Conservation (phyloP, 2,797 vertebrate genomes). For the Gallirallus australis region DNA sequence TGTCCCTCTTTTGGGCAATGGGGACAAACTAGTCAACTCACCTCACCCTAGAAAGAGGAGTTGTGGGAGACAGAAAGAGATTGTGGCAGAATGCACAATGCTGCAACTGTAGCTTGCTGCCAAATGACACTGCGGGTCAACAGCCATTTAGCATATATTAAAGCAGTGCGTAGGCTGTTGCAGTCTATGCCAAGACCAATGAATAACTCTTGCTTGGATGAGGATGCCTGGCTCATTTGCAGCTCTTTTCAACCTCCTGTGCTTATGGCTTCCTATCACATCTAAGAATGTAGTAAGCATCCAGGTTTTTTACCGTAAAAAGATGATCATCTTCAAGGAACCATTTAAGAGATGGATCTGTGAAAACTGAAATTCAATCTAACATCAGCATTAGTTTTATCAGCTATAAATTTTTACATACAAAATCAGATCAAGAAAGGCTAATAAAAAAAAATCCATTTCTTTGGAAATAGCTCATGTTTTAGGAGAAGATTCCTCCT, state of each 20-base stretch:
- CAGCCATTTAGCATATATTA: slow-evolving; percentile 58
- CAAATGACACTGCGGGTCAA: slow-evolving; percentile 44
- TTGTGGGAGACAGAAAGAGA: neutral
- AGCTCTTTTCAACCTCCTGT: slow-evolving; percentile 46
- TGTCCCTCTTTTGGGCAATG: neutral
- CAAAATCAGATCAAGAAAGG: neutral
- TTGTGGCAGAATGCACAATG: slow-evolving; percentile 21
- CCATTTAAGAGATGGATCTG: neutral
- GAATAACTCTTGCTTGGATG: slow-evolving; percentile 63
- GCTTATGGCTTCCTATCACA: slow-evolving; percentile 16
- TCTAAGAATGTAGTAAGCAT: neutral
- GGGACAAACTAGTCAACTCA: neutral
- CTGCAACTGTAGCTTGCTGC: neutral
- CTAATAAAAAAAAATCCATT: neutral
- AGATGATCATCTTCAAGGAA: neutral
- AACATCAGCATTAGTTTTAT: neutral
- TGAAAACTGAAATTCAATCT: neutral
- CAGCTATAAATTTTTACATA: neutral
- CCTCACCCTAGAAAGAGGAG: neutral
- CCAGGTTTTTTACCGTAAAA: neutral
- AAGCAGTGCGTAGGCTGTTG: slow-evolving; percentile 41
- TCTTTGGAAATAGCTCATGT: neutral
- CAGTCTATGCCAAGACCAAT: slow-evolving; percentile 53
- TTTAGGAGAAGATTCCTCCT: neutral
- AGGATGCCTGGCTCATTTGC: slow-evolving; percentile 30